Base-by-base conservation (phyloP, 2,888 invertebrate genomes). In the Agriopis aurantiaria region DNA sequence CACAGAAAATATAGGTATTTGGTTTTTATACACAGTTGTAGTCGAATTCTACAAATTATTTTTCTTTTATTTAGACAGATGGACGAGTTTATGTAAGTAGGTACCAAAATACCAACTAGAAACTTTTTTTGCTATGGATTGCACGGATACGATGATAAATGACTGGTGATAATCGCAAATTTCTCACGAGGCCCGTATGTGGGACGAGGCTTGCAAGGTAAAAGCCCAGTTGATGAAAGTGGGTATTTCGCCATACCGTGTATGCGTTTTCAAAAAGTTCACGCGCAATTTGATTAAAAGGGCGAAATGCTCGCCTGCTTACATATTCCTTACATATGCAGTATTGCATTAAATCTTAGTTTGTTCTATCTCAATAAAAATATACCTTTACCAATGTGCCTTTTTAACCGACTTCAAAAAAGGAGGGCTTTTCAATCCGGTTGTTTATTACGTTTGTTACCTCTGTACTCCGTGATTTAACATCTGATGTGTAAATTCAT, bases 141-240 rank as follows among this genome's bases (percentile, higher is more conserved):
- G 49, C 46, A 41, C 41, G 53, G 59, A 60, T 53, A 57, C 48
- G 49, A 61, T 62, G 56, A 55, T 64, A 52, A 65, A 65, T 65
- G 69, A 61, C 40, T 41, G 59, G 61, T 61, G 65, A 74, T 74
- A 59, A 69, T 68, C 68, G 69, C 67, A 65, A 68, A 73, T 70
- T 70, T 65, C 64, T 71, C 67, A 72, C 69, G 72, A 66, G 65
- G 59, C 48, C 45, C 69, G 79, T 82, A 87, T 83, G 86, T 88
- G 73, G 87, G 80, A 83, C 87, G 79, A 71, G 82, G 83, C 84
- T 83, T 77, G 72, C 82, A 83, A 85, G 75, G 82, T 83, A 86
- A 84, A 85, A 85, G 80, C 79, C 67, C 77, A 72, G 80, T 33
- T 62, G 14, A 62, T 80, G 82, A 80, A 79, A 80, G 77, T 78